Evolutionary conservation across 2,113 vertebrate species (phyloP), one percentile per base, ranked within the genome.

Genomic region (Sturnus vulgaris): DNA sequence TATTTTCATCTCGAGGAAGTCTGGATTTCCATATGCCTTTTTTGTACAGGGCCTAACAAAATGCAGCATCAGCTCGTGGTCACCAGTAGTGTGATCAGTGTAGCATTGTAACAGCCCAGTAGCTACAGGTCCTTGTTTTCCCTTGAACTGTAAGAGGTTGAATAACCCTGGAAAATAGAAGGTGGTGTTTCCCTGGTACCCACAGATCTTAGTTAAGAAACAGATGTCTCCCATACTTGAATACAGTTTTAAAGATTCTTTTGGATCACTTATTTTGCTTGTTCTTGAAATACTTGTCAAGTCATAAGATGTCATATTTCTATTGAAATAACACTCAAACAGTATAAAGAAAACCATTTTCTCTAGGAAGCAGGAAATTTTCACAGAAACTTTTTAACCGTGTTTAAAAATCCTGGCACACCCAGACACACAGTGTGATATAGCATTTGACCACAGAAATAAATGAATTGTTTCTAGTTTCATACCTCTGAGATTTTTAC

Each of bases 31-130:
- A 30, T 14, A 1, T 63, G 24, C 11, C 42, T 16, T 46, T 35
- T 65, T 55, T 31, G 19, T 75, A 13, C 31, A 61, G 17, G 59
- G 19, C 63, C 68, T 56, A 16, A 30, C 25, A 59, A 65, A 65
- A 31, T 8, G 4, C 15, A 71, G 47, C 84, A 46, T n/a, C 61
- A 59, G 14, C 35, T 18, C 18, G 4, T 69, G 40, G 40, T 50
- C 40, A 25, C 23, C 33, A 81, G 27, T 40, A 27, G 31, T 11
- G 21, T 18, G 19, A 8, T 39, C 69, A 75, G 35, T 21, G 39
- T 22, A 4, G 68, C 72, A 12, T 10, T 6, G 0, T 47, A 25
- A 22, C 20, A n/a, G 35, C 35, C 53, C 61, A 2, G 17, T 3
- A 39, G 46, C 39, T 53, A 1, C 11, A 1, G 4, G 27, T 28